phyloP scores from a whole-genome alignment of 64 coral and sea anemone species.

The Stichodactyla helianthus region DNA sequence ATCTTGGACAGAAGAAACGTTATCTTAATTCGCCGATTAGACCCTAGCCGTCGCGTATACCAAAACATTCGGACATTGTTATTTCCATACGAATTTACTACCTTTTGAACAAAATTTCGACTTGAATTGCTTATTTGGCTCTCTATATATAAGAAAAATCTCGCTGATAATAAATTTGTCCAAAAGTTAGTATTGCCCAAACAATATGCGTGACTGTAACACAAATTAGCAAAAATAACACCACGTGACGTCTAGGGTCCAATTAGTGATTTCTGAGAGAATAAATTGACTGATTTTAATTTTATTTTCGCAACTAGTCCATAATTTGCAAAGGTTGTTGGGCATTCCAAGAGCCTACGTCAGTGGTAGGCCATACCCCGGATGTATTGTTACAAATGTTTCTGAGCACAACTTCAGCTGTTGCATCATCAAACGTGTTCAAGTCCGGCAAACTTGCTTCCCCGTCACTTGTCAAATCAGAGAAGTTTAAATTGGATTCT shows the following conservation, averaged over 20 bases:
- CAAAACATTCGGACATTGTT: too few species aligned
- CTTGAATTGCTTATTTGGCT: too few species aligned
- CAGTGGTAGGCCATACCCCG: conserved; percentile 81
- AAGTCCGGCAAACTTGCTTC: conserved; percentile 74
- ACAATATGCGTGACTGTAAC: too few species aligned
- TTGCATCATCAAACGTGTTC: conserved; percentile 78
- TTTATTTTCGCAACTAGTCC: conserved; percentile 26
- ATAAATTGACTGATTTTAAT: background rate
- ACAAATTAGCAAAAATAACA: background rate
- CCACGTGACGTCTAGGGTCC: too few species aligned
- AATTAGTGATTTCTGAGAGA: background rate
- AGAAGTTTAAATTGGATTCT: conserved; percentile 83
- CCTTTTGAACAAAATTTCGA: too few species aligned
- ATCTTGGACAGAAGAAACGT: too few species aligned
- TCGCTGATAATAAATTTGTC: too few species aligned
- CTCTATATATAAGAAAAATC: too few species aligned
- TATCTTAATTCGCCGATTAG: too few species aligned
- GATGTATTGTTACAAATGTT: conserved; percentile 97
- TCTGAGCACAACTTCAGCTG: conserved; percentile 75
- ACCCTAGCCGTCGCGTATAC: too few species aligned
- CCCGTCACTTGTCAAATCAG: conserved; percentile 71
- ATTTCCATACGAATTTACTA: too few species aligned
- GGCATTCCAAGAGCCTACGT: conserved; percentile 37
- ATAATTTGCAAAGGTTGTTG: conserved; percentile 75
- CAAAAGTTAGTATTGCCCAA: too few species aligned